phyloP scores from a whole-genome alignment of 2,888 invertebrate species.

The Pollenia griseotomentosa region DNA sequence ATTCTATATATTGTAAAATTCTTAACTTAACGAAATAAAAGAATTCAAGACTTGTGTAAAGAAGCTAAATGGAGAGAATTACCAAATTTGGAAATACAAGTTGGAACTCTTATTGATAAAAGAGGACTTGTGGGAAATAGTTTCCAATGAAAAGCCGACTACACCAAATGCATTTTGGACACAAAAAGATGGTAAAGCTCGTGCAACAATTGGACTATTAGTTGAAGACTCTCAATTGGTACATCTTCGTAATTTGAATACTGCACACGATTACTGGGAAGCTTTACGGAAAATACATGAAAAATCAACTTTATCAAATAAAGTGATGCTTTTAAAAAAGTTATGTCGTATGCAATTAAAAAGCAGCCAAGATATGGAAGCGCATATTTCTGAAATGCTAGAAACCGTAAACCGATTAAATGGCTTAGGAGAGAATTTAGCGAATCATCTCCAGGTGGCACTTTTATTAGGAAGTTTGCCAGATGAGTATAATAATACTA shows the following conservation, averaged over 20 bases:
- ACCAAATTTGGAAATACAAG: not conserved
- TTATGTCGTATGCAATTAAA: not conserved
- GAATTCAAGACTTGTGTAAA: not conserved
- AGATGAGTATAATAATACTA: not conserved
- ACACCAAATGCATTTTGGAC: too few species aligned
- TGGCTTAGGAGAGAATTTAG: too few species aligned
- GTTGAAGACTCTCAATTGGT: too few species aligned
- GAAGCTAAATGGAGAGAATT: not conserved
- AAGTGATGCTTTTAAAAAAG: conserved; percentile 1
- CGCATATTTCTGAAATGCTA: too few species aligned
- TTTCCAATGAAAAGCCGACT: too few species aligned
- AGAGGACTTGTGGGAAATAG: not conserved
- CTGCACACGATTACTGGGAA: not conserved
- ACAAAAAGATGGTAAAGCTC: too few species aligned
- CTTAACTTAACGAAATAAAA: too few species aligned
- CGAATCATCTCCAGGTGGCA: not conserved
- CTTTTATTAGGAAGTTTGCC: not conserved
- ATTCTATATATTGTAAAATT: too few species aligned
- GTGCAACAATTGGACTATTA: too few species aligned
- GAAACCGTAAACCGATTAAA: too few species aligned
- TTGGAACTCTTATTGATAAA: not conserved
- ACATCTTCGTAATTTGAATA: not conserved
- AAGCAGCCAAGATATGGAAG: too few species aligned
- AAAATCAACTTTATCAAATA: not conserved
- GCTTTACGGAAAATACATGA: not conserved